Evolutionary conservation across 2,797 vertebrate species (phyloP), one percentile per base, ranked within the genome.

Genomic region (Danio kyathit): DNA sequence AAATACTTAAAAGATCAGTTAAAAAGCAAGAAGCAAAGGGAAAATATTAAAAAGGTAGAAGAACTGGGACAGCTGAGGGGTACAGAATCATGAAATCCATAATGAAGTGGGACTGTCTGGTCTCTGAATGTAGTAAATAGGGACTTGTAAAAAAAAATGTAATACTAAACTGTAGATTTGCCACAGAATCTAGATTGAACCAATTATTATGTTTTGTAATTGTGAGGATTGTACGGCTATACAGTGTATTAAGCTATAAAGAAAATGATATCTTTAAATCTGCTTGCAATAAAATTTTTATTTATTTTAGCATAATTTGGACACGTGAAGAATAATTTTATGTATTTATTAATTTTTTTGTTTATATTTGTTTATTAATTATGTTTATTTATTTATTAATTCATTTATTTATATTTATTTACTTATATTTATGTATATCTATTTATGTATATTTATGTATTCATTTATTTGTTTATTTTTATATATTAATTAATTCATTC

Each of bases 1-100:
- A 40, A 38, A 63, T 38, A 60, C 72, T 63, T 74, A 61, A 49
- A 75, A 63, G 21, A 61, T 63, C 59, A 49, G 59, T 75, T 48
- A 49, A 61, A 73, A 75, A 5, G 21, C 16, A 14, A 54, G 29
- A 72, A 51, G 10, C n/a, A 19, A 41, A 71, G 29, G 38, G 8
- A 0, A 49, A 40, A 75, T 60, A 74, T 48, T 61, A 61, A 74
- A 48, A 60, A 44, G 44, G 13, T 72, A 72, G 38, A 19, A 40
- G 2, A 63, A 40, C 10, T 57, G 51, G 17, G 51, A n/a, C 14
- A 44, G 19, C 19, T 56, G 49, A 76, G 2, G 4, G 43, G 63
- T 65, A 56, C 49, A 44, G 61, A 64, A 65, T 44, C 61, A 46
- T 17, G 17, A 57, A 48, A 52, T 51, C 59, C 29, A 40, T 76